These are phyloP conservation scores for Zaprionus capensis DNA, from an alignment of 1,140 invertebrate genomes.

Conservation along the genomic window DNA sequence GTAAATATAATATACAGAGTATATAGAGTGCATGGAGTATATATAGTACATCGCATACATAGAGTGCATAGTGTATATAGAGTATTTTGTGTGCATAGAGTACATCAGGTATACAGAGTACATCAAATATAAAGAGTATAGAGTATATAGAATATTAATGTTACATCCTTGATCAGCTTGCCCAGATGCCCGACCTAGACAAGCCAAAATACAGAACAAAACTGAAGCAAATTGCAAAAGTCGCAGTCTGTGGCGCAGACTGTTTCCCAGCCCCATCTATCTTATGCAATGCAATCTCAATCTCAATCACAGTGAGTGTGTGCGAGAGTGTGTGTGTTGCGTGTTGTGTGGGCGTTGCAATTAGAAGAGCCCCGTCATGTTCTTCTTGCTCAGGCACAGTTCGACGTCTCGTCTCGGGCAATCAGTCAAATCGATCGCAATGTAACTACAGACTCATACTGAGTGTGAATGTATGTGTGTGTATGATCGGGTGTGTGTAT, in stretches of 20 bases:
- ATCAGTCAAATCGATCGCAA: conserved; percentile 68
- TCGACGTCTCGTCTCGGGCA: conserved; percentile 61
- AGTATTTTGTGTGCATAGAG: too few relatives aligned
- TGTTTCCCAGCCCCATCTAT: conserved; percentile 47
- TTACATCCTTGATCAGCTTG: conserved; percentile 4
- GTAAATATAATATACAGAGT: too few relatives aligned
- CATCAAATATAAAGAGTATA: too few relatives aligned
- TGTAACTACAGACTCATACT: conserved; percentile 1
- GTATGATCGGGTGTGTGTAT: conserved; percentile 23
- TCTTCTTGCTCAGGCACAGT: conserved; percentile 47
- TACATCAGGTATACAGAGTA: too few relatives aligned
- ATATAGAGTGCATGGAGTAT: too few relatives aligned
- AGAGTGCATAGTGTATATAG: too few relatives aligned
- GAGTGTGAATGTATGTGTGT: background rate
- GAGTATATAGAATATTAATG: background rate
- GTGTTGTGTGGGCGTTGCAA: conserved; percentile 77
- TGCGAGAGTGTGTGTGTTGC: conserved; percentile 15
- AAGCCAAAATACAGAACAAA: conserved; percentile 32
- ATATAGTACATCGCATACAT: too few relatives aligned
- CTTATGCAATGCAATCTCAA: conserved; percentile 73
- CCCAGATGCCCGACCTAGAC: background rate
- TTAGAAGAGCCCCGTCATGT: conserved; percentile 73
- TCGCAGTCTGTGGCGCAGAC: conserved; percentile 51
- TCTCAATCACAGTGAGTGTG: conserved; percentile 25
- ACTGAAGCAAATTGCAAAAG: conserved; percentile 75